Evolutionary conservation across 64 coral and sea anemone species (phyloP).

Genomic region (Dendronephthya gigantea): DNA sequence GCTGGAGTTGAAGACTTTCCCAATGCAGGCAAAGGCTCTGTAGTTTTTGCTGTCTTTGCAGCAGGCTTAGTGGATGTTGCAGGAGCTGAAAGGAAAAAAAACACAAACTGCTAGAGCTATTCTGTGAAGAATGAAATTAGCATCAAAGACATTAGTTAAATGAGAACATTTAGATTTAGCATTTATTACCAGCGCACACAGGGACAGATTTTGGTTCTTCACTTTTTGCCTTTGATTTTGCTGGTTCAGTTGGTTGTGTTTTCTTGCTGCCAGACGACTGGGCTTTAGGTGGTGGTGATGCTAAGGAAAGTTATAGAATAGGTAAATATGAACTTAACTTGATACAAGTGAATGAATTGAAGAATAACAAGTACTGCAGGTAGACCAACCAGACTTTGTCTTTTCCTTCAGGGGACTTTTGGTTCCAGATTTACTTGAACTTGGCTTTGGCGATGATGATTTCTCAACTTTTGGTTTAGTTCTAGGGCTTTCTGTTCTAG

Average conservation of each 20-base stretch:
- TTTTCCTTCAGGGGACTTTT: not conserved
- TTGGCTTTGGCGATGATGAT: not conserved
- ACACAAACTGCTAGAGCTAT: too few species aligned
- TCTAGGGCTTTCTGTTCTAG: not conserved
- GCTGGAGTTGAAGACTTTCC: constrained; percentile 16
- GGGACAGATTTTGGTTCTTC: not conserved
- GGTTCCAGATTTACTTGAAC: not conserved
- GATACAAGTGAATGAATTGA: not conserved
- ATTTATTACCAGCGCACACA: not conserved
- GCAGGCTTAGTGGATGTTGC: not conserved
- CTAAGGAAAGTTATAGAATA: not conserved
- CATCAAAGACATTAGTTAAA: too few species aligned
- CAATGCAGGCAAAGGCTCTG: constrained; percentile 16
- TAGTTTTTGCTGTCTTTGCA: not conserved
- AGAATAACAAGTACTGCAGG: not conserved
- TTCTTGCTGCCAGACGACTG: not conserved
- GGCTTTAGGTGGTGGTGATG: not conserved
- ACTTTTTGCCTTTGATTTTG: not conserved
- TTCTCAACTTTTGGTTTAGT: too few species aligned
- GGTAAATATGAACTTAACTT: not conserved
- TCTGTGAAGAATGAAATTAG: not conserved
- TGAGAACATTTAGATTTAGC: too few species aligned
- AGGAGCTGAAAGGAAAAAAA: not conserved
- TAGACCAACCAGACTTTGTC: not conserved
- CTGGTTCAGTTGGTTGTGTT: not conserved